These are phyloP conservation scores for Cataglyphis rosenhaueri DNA, from an alignment of 2,888 invertebrate species.

Conservation along the genomic window DNA sequence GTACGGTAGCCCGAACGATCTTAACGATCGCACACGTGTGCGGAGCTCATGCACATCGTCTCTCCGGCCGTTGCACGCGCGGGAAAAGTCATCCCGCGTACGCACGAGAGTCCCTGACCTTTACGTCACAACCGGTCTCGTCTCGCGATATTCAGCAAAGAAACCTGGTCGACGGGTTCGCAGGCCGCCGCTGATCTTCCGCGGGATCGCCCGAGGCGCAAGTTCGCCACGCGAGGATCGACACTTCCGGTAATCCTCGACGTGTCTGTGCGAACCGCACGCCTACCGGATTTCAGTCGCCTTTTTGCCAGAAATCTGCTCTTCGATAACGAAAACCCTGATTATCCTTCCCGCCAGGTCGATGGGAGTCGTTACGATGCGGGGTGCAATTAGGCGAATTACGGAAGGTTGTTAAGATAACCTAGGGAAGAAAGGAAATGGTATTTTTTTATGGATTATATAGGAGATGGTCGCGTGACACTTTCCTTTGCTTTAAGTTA, in stretches of 20 bases:
- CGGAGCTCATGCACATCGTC: slow-evolving; percentile 6
- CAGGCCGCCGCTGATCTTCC: slow-evolving; percentile 54
- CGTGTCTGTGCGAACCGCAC: slow-evolving; percentile 46
- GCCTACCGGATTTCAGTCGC: slow-evolving; percentile 56
- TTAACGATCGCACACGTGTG: slow-evolving; percentile 34
- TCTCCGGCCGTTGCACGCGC: slow-evolving; percentile 41
- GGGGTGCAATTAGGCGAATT: slow-evolving; percentile 25
- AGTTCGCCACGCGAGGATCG: slow-evolving; percentile 37
- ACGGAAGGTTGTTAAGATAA: background rate
- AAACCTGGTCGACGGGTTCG: slow-evolving; percentile 69
- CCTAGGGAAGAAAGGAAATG: slow-evolving; percentile 1
- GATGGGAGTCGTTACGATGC: slow-evolving; percentile 15
- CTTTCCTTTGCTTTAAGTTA: background rate
- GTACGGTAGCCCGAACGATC: slow-evolving; percentile 20
- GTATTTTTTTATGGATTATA: background rate
- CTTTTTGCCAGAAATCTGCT: slow-evolving; percentile 16
- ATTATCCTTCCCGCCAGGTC: slow-evolving; percentile 30
- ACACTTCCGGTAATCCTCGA: slow-evolving; percentile 66
- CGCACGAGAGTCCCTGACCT: slow-evolving; percentile 68
- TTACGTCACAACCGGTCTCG: slow-evolving; percentile 77
- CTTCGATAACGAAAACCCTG: slow-evolving; percentile 34
- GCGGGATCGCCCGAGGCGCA: slow-evolving; percentile 39
- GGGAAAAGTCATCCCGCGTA: slow-evolving; percentile 63
- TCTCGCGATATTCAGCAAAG: slow-evolving; percentile 44
- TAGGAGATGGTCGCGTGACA: background rate